Base-by-base conservation (phyloP, 2,797 vertebrate genomes). In the Cottoperca gobio region DNA sequence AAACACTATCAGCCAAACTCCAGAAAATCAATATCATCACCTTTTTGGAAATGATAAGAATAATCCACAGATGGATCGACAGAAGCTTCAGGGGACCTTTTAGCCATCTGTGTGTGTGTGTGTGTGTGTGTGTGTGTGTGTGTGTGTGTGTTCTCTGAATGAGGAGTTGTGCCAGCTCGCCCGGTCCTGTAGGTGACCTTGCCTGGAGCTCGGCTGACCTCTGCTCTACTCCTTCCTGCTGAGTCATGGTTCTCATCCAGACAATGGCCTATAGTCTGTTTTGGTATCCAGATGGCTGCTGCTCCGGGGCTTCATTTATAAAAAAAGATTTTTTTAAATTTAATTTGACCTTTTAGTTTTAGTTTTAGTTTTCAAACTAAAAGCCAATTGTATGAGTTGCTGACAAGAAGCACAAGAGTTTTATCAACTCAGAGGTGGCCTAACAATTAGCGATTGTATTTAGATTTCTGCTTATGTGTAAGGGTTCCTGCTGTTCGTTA, bases 1-100 rank as follows among this genome's bases (percentile, higher is more conserved):
- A 71, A 58, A 77, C 84, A 72, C 70, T 78, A 69, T 67, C 61
- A 74, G 70, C 75, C 73, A 54, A 74, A 71, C 16, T 59, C 77
- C 31, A 17, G 42, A 67, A 86, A 86, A 89, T 90, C 90, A 81
- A 90, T 91, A 88, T 65, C 85, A 80, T 86, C 87, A 85, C 86
- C 90, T 89, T 88, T 86, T 83, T 86, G 66, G 81, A 72, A 80
- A 78, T 57, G 89, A 90, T 91, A 89, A 91, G 86, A 88, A 86
- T 87, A 89, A 90, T 88, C 86, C 86, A 33, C 63, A 79, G 83
- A 87, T 77, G 70, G 87, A 87, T 83, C 43, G 72, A 78, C 86
- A 76, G 86, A 19, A 46, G 80, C 82, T 77, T 73, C 67, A 28
- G 72, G 88, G 74, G 45, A 72, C 48, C 62, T 12, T 84, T 82